Percentiles rank a stretch among this genome's conserved stretches.
phyloP scores from a whole-genome alignment of 2,888 invertebrate genomes.

The Nomada flava region DNA sequence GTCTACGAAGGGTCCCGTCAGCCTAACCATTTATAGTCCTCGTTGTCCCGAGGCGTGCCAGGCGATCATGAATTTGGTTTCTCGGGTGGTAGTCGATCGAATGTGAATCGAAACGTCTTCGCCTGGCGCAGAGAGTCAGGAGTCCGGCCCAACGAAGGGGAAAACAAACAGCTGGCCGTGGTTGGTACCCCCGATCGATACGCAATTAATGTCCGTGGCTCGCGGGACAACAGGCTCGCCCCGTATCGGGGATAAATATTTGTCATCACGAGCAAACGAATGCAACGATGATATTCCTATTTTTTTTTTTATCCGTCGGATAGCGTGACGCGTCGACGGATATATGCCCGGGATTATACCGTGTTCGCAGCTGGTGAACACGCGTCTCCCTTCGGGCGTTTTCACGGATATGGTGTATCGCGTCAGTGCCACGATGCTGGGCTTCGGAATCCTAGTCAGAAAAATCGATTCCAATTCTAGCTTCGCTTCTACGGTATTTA shows the following conservation, averaged over 20 bases:
- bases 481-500: too few relatives aligned
- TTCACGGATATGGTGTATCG: too few relatives aligned
- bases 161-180: constrained; percentile 1
- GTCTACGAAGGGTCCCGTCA: too few relatives aligned
- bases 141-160: background rate
- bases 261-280: constrained; percentile 22
- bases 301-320: background rate
- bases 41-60: too few relatives aligned
- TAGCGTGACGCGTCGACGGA: background rate
- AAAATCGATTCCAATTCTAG: too few relatives aligned
- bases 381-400: background rate
- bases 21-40: too few relatives aligned
- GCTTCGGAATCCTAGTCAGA: too few relatives aligned
- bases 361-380: background rate
- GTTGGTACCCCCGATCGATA: constrained; percentile 28
- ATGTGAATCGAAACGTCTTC: background rate
- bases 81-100: too few relatives aligned
- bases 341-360: background rate
- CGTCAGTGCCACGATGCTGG: too few relatives aligned
- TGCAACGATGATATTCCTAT: constrained; percentile 11
- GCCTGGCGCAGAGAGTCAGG: background rate
- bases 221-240: constrained; percentile 17
- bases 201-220: constrained; percentile 36
- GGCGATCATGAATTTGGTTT: too few relatives aligned
- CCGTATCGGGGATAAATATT: constrained; percentile 32